These are phyloP conservation scores for Prenolepis imparis DNA, from an alignment of 2,888 invertebrate species.

Conservation along the genomic window DNA sequence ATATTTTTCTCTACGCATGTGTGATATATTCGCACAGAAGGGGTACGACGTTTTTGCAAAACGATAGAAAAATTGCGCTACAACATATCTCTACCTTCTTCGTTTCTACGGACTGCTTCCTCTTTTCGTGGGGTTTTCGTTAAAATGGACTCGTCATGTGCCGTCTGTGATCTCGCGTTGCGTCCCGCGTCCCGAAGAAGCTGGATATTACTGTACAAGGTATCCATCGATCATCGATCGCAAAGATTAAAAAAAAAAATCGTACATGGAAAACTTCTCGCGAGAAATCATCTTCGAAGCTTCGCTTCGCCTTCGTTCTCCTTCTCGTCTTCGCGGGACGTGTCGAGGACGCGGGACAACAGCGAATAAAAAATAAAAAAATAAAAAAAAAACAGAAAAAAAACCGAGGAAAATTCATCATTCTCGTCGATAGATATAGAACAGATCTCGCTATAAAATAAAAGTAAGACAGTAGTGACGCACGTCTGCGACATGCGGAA, in stretches of 20 bases:
- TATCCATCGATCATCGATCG: constrained; percentile 47
- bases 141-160: constrained; percentile 11
- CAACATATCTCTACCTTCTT: constrained; percentile 60
- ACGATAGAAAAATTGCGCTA: constrained; percentile 71
- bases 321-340: too few species aligned
- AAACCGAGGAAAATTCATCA: constrained; percentile 55
- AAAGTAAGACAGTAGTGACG: constrained; percentile 15
- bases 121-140: constrained; percentile 32
- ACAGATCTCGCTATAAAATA: constrained; percentile 39
- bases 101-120: constrained; percentile 57
- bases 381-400: constrained; percentile 21
- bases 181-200: constrained; percentile 44
- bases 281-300: constrained; percentile 8
- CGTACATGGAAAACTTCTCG: constrained; percentile 13
- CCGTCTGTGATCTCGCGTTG: constrained; percentile 56
- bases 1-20: constrained; percentile 26
- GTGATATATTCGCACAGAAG: neutral
- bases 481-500: constrained; percentile 2
- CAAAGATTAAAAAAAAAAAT: constrained; percentile 71
- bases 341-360: constrained; percentile 56
- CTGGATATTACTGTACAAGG: constrained; percentile 60
- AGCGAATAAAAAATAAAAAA: constrained; percentile 12
- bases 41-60: constrained; percentile 26
- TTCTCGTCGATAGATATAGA: constrained; percentile 26
- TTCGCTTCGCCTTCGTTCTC: constrained; percentile 2